A percentile compares a stretch with the other conserved stretches of the same genome.
Conservation (phyloP, 2,113 vertebrate genomes). For the Artemisiospiza belli region DNA sequence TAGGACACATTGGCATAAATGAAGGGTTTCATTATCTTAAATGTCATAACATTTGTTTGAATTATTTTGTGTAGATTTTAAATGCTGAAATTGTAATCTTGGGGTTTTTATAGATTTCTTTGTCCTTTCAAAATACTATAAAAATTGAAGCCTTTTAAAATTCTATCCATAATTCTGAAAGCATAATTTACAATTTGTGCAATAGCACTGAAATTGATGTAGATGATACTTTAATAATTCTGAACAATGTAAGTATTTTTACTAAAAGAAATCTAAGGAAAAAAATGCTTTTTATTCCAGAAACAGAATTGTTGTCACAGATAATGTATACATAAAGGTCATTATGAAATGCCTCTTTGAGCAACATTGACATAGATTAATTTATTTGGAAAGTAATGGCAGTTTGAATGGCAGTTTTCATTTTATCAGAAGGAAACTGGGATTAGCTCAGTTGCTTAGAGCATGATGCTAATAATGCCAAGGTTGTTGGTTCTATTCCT, state of each 20-base stretch:
- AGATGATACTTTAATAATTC: slow-evolving; percentile 66
- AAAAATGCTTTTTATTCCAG: slow-evolving; percentile 67
- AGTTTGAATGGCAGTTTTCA: not conserved
- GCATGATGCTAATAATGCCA: not conserved
- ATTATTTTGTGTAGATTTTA: slow-evolving; percentile 79
- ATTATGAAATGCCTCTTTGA: slow-evolving; percentile 51
- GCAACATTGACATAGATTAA: slow-evolving; percentile 22
- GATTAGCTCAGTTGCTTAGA: not conserved
- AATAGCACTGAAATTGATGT: slow-evolving; percentile 66
- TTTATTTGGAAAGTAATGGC: slow-evolving; percentile 28
- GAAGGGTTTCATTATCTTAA: slow-evolving; percentile 83
- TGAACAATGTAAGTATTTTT: slow-evolving; percentile 66
- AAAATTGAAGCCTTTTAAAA: slow-evolving; percentile 63
- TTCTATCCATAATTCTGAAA: slow-evolving; percentile 69
- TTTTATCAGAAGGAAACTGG: slow-evolving; percentile 25
- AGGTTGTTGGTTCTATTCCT: not conserved
- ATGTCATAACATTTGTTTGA: slow-evolving; percentile 86
- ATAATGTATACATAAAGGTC: slow-evolving; percentile 51
- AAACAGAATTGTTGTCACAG: slow-evolving; percentile 56
- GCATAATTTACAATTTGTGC: slow-evolving; percentile 71
- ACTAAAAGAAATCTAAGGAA: slow-evolving; percentile 53
- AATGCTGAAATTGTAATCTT: slow-evolving; percentile 78
- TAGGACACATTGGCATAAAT: slow-evolving; percentile 77
- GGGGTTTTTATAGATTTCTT: slow-evolving; percentile 73
- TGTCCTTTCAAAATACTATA: slow-evolving; percentile 72